Base-by-base conservation (phyloP, 2,113 vertebrate genomes). In the Bos indicus region DNA sequence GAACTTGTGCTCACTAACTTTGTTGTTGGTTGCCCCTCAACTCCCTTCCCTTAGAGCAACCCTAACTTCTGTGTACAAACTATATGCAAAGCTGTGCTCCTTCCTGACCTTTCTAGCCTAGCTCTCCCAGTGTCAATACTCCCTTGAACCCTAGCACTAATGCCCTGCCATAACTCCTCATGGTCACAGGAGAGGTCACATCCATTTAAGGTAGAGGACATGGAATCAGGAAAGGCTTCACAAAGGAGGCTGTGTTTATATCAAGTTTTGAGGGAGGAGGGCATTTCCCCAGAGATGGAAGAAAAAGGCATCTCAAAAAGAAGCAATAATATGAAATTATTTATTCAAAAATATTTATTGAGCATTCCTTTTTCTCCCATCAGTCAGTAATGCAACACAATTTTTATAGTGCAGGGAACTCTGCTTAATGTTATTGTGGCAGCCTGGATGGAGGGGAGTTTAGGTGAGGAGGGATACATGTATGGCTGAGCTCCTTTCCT, bases 71-170 rank as follows among this genome's bases (percentile, higher is more conserved):
- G 28, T 83, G 21, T 82, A 56, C 28, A 93, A 91, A 89, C 19
- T 95, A 52, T 67, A 56, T 78, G 25, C 15, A 91, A 95, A 91
- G 46, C 30, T 91, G 36, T 57, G 40, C 62, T 43, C 48, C 21
- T 91, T 97, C 54, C 92, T 97, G 46, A 77, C 8, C 40, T 91
- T 95, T 95, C n/a, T 46, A 74, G 33, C 48, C 80, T 82, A 96
- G 25, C 5, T 54, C 28, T 52, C 59, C 84, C 77, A 82, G 51
- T 59, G 26, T 9, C 12, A 88, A 30, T 52, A 88, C 6, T 64
- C 40, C 48, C 25, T 71, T 87, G 48, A 94, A 57, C 33, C 7
- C 51, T 4, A 96, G 23, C 26, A 87, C 28, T 90, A 82, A 95
- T 83, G 25, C 16, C 54, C 78, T 40, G 92, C 12, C 17, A 60